These are phyloP conservation scores for Todiramphus chloris DNA, from an alignment of 2,113 vertebrate genomes.

Conservation along the genomic window DNA sequence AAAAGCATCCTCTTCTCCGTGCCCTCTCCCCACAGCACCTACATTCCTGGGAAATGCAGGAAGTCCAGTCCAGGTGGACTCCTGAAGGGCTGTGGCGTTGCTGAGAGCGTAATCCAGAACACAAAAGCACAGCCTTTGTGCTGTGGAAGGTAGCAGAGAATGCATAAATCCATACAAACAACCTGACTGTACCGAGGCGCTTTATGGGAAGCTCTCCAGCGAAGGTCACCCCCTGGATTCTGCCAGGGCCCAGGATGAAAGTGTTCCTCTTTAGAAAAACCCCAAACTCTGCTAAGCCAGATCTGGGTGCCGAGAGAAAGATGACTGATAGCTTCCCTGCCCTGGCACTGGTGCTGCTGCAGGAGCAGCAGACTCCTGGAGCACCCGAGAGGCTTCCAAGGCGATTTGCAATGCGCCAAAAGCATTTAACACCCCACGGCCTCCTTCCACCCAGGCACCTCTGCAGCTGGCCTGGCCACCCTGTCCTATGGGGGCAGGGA, in stretches of 20 bases:
- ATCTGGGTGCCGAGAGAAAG: neutral
- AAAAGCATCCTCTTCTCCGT: neutral
- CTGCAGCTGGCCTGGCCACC: neutral
- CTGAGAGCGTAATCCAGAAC: neutral
- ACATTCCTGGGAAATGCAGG: neutral
- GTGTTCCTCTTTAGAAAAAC: neutral
- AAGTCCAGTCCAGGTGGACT: neutral
- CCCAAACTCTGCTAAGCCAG: neutral
- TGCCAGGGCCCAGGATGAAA: neutral
- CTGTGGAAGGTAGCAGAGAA: neutral
- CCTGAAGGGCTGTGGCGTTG: neutral
- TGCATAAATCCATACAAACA: neutral
- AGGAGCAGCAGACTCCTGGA: neutral
- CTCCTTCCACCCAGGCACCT: neutral
- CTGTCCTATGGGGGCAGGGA: neutral
- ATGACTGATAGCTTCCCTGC: too few species aligned
- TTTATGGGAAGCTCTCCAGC: neutral
- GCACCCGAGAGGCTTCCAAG: neutral
- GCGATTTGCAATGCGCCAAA: neutral
- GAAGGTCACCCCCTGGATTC: neutral
- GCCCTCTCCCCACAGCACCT: neutral
- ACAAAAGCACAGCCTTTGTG: neutral
- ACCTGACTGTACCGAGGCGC: neutral
- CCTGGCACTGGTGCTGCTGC: neutral
- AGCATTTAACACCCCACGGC: rapidly evolving